Evolutionary conservation across 2,888 invertebrate genomes (phyloP).

Genomic region (Pristionchus maxplancki): DNA sequence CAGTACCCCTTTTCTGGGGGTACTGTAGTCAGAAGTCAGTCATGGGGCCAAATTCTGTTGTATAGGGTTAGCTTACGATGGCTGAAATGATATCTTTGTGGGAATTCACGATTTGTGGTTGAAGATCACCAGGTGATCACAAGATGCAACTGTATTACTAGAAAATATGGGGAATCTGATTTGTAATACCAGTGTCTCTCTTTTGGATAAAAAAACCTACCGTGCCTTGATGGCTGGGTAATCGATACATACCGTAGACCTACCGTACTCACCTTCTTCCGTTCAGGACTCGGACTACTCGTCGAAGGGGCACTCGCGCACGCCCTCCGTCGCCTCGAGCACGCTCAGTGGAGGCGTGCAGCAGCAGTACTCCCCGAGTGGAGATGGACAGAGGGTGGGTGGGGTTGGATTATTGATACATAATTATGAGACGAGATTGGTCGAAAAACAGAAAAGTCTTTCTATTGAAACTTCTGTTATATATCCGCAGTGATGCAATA

Average conservation of each 20-base stretch:
- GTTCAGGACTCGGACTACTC: conserved; percentile 69
- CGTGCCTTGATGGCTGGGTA: not conserved
- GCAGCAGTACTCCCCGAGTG: not conserved
- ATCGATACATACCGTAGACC: conserved; percentile 1
- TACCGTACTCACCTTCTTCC: conserved; percentile 6
- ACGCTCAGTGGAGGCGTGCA: not conserved
- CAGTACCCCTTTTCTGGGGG: not conserved
- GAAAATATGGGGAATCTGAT: too few species aligned
- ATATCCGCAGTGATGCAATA: not conserved
- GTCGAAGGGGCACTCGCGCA: conserved; percentile 62
- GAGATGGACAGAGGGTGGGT: conserved; percentile 22
- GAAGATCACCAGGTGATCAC: not conserved
- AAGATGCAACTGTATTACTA: not conserved
- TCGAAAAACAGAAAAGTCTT: too few species aligned
- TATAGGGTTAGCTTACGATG: too few species aligned
- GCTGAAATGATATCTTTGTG: too few species aligned
- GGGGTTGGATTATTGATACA: not conserved
- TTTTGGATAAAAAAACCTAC: too few species aligned
- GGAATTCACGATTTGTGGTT: not conserved
- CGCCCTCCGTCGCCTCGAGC: conserved; percentile 58
- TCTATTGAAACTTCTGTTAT: not conserved
- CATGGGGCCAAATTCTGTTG: not conserved
- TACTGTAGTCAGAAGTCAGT: not conserved
- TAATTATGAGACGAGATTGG: too few species aligned
- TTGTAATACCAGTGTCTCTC: too few species aligned